Conservation (phyloP, 2,888 invertebrate genomes). For the Cerceris rybyensis region DNA sequence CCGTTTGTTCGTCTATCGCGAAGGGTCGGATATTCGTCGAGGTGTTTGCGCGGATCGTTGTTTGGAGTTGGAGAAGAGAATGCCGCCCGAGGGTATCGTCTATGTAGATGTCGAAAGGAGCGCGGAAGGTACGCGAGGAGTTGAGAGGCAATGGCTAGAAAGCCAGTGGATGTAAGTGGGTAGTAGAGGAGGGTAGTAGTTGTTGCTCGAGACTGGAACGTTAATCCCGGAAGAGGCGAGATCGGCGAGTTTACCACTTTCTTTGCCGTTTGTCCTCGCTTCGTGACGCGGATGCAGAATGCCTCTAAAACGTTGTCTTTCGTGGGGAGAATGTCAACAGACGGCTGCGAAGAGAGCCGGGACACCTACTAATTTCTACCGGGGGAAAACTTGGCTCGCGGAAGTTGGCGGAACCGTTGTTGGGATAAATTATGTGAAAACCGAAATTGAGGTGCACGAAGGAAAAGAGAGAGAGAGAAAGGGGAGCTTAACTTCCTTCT, state of each 20-base stretch:
- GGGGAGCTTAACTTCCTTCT: conserved; percentile 42
- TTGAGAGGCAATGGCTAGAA: neutral
- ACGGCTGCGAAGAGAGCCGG: conserved; percentile 29
- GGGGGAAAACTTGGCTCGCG: conserved; percentile 40
- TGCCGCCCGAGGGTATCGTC: neutral
- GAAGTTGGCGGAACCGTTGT: conserved; percentile 36
- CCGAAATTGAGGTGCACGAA: conserved; percentile 51
- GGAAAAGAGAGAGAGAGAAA: conserved; percentile 19
- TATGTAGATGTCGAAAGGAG: conserved; percentile 17
- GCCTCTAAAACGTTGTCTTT: conserved; percentile 33
- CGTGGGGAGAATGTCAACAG: conserved; percentile 42
- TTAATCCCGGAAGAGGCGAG: conserved; percentile 62
- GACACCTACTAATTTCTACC: conserved; percentile 53
- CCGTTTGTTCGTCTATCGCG: conserved; percentile 25
- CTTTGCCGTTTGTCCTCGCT: conserved; percentile 49
- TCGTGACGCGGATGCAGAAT: conserved; percentile 57
- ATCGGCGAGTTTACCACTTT: conserved; percentile 58
- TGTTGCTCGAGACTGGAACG: conserved; percentile 49
- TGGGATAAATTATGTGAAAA: conserved; percentile 56
- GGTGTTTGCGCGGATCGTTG: conserved; percentile 19
- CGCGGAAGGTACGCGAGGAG: conserved; percentile 7
- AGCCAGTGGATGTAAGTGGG: conserved; percentile 17
- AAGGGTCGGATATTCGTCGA: conserved; percentile 23
- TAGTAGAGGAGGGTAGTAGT: conserved; percentile 12
- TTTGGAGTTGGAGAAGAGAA: neutral